Evolutionary conservation across 2,888 invertebrate species (phyloP), one percentile per base, ranked within the genome.

Genomic region (Adelognathus sp.): DNA sequence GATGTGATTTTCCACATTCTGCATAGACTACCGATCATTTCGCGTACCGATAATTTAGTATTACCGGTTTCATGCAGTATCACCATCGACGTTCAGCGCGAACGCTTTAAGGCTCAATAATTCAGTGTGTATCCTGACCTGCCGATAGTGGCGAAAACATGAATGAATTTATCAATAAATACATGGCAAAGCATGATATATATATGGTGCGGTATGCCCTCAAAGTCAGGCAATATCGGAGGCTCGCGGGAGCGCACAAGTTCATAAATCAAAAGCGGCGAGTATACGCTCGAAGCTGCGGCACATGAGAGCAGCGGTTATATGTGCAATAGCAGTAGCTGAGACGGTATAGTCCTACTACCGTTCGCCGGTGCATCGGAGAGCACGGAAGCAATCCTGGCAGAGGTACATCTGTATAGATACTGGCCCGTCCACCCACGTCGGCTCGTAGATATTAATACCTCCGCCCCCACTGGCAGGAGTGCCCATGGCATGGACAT

Each of bases 401-500:
- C 61, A n/a, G n/a, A 54, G 81, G 74, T 76, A 82, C 83, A 84
- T 86, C 76, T 83, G 82, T n/a, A n/a, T 80, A 81, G 76, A 78
- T 80, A 78, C 63, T 75, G 79, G 66, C 74, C 69, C 84, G 85
- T 87, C 86, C 85, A 82, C 87, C 87, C 82, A 87, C 86, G 84
- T 81, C 50, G 60, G 27, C 64, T 78, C 77, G 52, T 79, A 82
- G 76, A 77, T 81, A 86, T 78, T 69, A 85, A 85, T 75, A 81
- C 81, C 82, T 83, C 82, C 72, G 63, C 83, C 61, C 29, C 63
- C 58, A 46, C 56, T 11, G 39, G 27, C 31, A 46, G 18, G 33
- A 41, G 31, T 50, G 52, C 61, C 76, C 52, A 36, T 36, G 52
- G 58, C 39, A 58, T 56, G 31, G 50, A 29, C 31, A 60, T 18